phyloP scores from a whole-genome alignment of 2,113 vertebrate genomes.

The Macaca mulatta region DNA sequence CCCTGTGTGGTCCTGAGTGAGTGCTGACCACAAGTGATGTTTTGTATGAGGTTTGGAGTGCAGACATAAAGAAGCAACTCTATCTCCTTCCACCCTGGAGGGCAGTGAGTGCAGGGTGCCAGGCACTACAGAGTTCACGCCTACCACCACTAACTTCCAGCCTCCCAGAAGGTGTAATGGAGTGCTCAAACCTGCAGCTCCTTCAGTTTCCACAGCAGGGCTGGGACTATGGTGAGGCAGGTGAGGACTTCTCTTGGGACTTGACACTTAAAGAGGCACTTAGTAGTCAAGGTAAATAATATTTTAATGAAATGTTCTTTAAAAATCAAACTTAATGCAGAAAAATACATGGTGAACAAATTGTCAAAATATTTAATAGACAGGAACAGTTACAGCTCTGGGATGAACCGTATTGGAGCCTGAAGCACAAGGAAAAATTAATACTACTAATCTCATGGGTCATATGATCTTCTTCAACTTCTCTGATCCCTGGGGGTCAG shows the following conservation, averaged over 20 bases:
- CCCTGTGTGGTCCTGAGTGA: neutral
- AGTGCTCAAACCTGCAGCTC: accelerated
- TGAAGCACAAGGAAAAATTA: neutral
- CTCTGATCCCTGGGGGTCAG: no score
- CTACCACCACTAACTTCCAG: accelerated
- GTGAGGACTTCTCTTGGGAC: accelerated
- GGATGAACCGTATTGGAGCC: neutral
- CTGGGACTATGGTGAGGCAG: no score
- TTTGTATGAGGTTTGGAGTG: neutral
- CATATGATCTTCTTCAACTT: neutral
- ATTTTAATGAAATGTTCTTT: neutral
- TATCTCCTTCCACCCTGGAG: neutral
- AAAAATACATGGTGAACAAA: neutral
- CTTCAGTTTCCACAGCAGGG: neutral
- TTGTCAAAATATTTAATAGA: neutral
- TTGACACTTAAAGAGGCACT: neutral
- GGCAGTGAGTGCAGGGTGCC: accelerated
- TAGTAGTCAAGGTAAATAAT: neutral
- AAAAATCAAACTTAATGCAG: neutral
- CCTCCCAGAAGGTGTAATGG: accelerated
- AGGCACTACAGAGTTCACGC: neutral
- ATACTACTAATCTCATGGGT: neutral
- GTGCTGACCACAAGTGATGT: neutral
- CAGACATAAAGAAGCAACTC: neutral
- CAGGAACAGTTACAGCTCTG: neutral